phyloP scores from a whole-genome alignment of 2,797 vertebrate species.

The Sternarchorhynchus goeldii region DNA sequence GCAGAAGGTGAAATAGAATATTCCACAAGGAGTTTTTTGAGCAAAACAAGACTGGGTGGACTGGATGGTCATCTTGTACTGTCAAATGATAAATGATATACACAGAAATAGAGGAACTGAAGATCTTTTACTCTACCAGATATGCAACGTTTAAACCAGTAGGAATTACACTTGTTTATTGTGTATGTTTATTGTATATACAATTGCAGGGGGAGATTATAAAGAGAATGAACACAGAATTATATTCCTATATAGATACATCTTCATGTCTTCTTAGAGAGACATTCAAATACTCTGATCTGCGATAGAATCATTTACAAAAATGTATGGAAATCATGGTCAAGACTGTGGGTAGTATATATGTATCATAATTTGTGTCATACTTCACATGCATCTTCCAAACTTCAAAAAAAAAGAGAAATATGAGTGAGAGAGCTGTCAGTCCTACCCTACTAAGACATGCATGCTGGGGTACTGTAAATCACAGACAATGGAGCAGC shows the following conservation, averaged over 20 bases:
- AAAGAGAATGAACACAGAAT: constrained; percentile 55
- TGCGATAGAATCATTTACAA: constrained; percentile 58
- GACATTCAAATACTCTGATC: constrained; percentile 52
- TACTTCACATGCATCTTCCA: constrained; percentile 79
- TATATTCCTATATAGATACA: constrained; percentile 56
- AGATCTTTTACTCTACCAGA: constrained; percentile 74
- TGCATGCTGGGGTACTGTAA: constrained; percentile 80
- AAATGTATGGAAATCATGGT: constrained; percentile 14
- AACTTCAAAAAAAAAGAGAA: constrained; percentile 48
- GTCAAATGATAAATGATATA: constrained; percentile 16
- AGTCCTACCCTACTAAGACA: constrained; percentile 54
- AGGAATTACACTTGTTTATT: constrained; percentile 62
- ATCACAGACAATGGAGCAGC: constrained; percentile 61
- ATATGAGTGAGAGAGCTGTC: constrained; percentile 13
- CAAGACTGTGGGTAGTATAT: constrained; percentile 57
- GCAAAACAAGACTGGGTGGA: constrained; percentile 12
- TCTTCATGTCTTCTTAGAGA: constrained; percentile 52
- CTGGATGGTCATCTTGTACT: constrained; percentile 16
- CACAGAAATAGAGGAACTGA: constrained; percentile 51
- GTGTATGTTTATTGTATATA: constrained; percentile 58
- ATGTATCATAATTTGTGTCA: constrained; percentile 83
- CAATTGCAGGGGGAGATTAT: constrained; percentile 68
- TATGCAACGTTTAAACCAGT: constrained; percentile 76
- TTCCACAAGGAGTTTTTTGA: background rate
- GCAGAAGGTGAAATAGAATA: background rate